Conservation (phyloP, 2,113 vertebrate species). For the Manacus vitellinus region DNA sequence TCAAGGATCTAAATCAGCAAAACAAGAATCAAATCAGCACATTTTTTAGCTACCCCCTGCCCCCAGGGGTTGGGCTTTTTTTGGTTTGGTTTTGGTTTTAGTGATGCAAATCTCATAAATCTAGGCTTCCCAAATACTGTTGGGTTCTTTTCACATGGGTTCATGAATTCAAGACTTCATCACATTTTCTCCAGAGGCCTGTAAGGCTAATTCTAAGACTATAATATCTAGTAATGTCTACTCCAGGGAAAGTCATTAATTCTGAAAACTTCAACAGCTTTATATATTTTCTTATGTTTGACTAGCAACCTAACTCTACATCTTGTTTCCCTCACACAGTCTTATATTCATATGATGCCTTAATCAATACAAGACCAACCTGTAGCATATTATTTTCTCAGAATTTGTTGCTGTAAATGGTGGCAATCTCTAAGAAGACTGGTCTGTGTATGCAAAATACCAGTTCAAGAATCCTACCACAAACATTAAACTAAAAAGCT, state of each 20-base stretch:
- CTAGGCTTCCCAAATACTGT: background rate
- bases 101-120: background rate
- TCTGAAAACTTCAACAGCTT: background rate
- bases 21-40: background rate
- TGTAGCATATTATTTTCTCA: background rate
- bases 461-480: background rate
- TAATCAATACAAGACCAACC: background rate
- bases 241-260: background rate
- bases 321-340: background rate
- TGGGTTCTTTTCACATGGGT: background rate
- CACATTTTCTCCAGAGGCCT: background rate
- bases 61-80: fast-evolving
- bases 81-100: background rate
- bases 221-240: background rate
- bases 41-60: background rate
- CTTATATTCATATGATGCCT: background rate
- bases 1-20: background rate
- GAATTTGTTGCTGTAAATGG: background rate
- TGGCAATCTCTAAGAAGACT: background rate
- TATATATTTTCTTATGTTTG: background rate
- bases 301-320: background rate
- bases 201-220: background rate
- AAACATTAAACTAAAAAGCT: background rate
- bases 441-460: background rate
- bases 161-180: background rate